These are phyloP conservation scores for Omphaloscelis lunosa DNA, from an alignment of 2,888 invertebrate species.

Conservation along the genomic window DNA sequence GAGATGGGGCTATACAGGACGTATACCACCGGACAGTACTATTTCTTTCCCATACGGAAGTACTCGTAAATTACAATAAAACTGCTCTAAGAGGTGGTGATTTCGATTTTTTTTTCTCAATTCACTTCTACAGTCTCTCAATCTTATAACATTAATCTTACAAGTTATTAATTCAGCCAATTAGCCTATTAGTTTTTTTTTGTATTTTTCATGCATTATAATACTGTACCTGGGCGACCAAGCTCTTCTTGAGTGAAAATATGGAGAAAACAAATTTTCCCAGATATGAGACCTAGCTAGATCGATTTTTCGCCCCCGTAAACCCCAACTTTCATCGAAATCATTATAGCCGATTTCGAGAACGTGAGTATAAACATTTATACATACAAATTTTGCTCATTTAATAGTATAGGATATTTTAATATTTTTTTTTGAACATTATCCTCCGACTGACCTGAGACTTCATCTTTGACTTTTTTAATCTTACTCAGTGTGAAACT, in stretches of 20 bases:
- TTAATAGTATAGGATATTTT: too few species aligned
- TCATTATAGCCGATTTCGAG: too few species aligned
- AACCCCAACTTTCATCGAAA: too few species aligned
- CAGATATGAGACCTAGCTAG: too few species aligned
- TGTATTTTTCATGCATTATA: not conserved
- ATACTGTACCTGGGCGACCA: too few species aligned
- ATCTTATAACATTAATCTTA: not conserved
- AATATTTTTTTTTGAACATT: not conserved
- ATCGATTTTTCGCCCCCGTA: too few species aligned
- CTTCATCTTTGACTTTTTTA: not conserved
- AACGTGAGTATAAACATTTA: too few species aligned
- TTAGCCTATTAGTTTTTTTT: not conserved
- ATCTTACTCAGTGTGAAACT: too few species aligned
- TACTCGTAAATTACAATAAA: too few species aligned
- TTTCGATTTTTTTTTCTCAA: not conserved
- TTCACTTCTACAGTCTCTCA: not conserved
- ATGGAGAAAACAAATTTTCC: too few species aligned
- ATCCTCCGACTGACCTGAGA: not conserved
- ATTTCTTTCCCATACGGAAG: not conserved
- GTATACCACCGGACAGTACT: not conserved
- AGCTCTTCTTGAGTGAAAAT: too few species aligned
- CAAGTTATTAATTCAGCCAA: not conserved
- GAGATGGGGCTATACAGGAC: not conserved
- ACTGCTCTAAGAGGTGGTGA: not conserved
- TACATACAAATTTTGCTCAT: too few species aligned